A percentile compares a stretch with the other conserved stretches of the same genome.
Conservation (phyloP, 2,113 vertebrate genomes). For the Upupa epops region DNA sequence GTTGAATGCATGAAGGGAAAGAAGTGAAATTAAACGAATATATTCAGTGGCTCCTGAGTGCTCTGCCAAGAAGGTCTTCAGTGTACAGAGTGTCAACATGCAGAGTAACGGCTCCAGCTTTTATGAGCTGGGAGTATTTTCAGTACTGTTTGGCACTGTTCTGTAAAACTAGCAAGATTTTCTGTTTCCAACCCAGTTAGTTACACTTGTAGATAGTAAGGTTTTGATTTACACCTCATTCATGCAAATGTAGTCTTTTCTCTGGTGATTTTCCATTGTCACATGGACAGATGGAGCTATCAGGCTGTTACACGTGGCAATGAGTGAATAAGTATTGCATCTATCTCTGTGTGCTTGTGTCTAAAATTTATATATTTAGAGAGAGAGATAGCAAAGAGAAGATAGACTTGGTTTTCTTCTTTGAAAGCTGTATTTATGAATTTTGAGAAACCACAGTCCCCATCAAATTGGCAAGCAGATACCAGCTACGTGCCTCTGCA, state of each 20-base stretch:
- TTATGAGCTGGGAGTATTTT: conserved; percentile 62
- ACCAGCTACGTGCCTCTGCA: neutral
- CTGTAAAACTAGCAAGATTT: neutral
- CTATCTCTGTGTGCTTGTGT: too few species aligned
- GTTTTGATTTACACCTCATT: conserved; percentile 45
- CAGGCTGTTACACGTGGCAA: neutral
- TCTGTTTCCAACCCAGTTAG: conserved; percentile 33
- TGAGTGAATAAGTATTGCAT: neutral
- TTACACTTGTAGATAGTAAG: conserved; percentile 18
- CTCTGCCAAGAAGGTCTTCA: conserved; percentile 66
- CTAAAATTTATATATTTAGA: too few species aligned
- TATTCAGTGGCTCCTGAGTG: conserved; percentile 64
- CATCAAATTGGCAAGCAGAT: neutral
- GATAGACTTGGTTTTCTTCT: neutral
- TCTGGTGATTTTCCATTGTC: neutral
- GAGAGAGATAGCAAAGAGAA: neutral
- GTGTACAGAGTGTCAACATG: conserved; percentile 51
- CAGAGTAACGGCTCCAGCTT: conserved; percentile 19
- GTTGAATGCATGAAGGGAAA: conserved; percentile 56
- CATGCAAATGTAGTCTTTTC: conserved; percentile 15
- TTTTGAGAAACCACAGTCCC: neutral
- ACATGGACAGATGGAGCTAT: neutral
- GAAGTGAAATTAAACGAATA: conserved; percentile 65
- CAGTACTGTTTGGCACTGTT: conserved; percentile 17
- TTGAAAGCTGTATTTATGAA: neutral